A percentile compares a stretch with the other conserved stretches of the same genome.
phyloP scores from a whole-genome alignment of 2,113 vertebrate species.

The Spea multiplicata region DNA sequence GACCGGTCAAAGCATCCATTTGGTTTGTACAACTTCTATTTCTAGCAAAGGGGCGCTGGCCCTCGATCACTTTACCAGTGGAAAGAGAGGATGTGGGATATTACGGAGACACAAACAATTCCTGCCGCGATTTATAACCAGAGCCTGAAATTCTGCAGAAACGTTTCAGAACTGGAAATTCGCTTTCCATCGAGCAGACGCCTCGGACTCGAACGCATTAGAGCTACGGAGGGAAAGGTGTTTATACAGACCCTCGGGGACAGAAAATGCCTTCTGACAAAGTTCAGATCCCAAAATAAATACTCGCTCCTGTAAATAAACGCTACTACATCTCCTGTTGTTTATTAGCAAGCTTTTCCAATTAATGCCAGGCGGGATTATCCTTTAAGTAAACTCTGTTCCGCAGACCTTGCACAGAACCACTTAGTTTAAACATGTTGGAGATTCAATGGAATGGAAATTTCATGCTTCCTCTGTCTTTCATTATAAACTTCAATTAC shows the following conservation, averaged over 20 bases:
- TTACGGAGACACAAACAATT: neutral
- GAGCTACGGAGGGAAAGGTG: neutral
- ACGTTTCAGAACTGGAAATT: conserved; percentile 9
- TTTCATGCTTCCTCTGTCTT: neutral
- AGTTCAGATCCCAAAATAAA: conserved; percentile 5
- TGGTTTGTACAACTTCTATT: too few relatives aligned
- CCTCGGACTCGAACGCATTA: neutral
- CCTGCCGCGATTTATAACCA: neutral
- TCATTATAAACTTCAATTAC: too few relatives aligned
- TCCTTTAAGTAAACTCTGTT: conserved; percentile 18
- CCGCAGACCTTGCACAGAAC: conserved; percentile 19
- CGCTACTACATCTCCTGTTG: conserved; percentile 26
- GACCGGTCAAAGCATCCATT: too few relatives aligned
- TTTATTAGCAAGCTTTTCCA: conserved; percentile 10
- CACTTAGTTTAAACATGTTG: conserved; percentile 22
- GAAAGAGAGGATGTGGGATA: neutral
- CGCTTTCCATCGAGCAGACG: neutral
- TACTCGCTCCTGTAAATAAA: conserved; percentile 5
- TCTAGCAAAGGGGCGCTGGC: too few relatives aligned
- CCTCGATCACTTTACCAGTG: neutral
- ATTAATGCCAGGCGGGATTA: conserved; percentile 37
- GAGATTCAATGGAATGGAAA: neutral
- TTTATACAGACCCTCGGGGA: neutral
- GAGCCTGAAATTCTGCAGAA: neutral
- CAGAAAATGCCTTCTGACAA: neutral